Percentiles rank a stretch among this genome's conserved stretches.
Conservation (phyloP, 2,113 vertebrate genomes). For the Esox niger region DNA sequence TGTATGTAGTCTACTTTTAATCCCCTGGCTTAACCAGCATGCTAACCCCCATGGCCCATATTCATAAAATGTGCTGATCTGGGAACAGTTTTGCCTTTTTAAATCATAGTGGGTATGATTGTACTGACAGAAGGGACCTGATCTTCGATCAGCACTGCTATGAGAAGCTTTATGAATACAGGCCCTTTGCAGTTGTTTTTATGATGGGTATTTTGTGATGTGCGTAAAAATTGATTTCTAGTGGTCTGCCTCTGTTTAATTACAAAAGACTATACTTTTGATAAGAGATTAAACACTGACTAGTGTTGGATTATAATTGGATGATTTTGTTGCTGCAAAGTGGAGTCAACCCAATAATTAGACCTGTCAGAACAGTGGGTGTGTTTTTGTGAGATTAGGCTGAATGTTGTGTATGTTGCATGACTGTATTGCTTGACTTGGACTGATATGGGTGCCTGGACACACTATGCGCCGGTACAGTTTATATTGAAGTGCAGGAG, state of each 20-base stretch:
- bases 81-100: not conserved
- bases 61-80: not conserved
- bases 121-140: too few relatives aligned
- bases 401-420: too few relatives aligned
- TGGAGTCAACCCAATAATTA: not conserved
- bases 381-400: not conserved
- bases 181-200: not conserved
- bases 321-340: not conserved
- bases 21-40: constrained; percentile 13
- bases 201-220: not conserved
- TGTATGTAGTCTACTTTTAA: constrained; percentile 85
- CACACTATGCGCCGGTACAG: too few relatives aligned
- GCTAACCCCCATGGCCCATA: not conserved
- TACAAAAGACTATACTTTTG: not conserved
- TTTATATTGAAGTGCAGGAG: too few relatives aligned
- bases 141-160: too few relatives aligned
- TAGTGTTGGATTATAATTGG: not conserved
- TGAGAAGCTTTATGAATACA: not conserved
- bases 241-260: not conserved
- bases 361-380: not conserved
- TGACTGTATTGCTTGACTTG: too few relatives aligned
- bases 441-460: too few relatives aligned
- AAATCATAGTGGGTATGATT: not conserved
- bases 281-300: not conserved
- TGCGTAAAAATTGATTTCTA: not conserved